Evolutionary conservation across 1,140 invertebrate genomes (phyloP), one percentile per base, ranked within the genome.

Genomic region (Drosophila suzukii): DNA sequence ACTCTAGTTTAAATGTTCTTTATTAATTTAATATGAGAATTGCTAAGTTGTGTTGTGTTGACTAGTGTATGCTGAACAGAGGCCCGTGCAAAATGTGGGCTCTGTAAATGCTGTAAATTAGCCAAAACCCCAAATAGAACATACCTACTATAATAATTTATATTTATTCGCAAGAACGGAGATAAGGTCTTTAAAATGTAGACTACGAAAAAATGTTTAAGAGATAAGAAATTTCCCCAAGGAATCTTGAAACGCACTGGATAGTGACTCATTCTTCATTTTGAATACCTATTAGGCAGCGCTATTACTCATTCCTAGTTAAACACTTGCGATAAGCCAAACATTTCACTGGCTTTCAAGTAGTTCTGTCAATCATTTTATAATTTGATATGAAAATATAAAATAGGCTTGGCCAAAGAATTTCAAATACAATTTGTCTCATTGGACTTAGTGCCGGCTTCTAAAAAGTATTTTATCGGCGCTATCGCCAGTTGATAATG

Each of bases 381-480:
- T 34, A 47, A 32, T 10, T 46, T 44, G 38, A 5, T 67, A 59
- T 30, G 41, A 8, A 70, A 65, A 77, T 51, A 63, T 41, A 57
- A 66, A 77, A 55, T 47, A 50, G 58, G 67, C 55, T 80, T 74
- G 43, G 49, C 60, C 54, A 50, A 57, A 46, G 70, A 81, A 74
- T 66, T 34, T 66, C 65, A 78, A 74, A 88, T 80, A 76, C 68
- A 65, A 86, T 83, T 88, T 86, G 76, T 83, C 79, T 83, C 71
- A 82, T 81, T 82, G 75, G 43, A 50, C 75, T 75, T 86, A 80
- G 49, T 60, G 58, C 43, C 50, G 57, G 68, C 62, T 83, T 58
- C 60, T 75, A 76, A 79, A 63, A 88, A 73, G 56, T 60, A 68
- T 88, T 86, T 82, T 88, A 88, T 89, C 83, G 77, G 36, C 76